A percentile compares a stretch with the other conserved stretches of the same genome.
These are phyloP conservation scores for Platysteira castanea DNA, from an alignment of 2,113 vertebrate genomes.

Conservation along the genomic window DNA sequence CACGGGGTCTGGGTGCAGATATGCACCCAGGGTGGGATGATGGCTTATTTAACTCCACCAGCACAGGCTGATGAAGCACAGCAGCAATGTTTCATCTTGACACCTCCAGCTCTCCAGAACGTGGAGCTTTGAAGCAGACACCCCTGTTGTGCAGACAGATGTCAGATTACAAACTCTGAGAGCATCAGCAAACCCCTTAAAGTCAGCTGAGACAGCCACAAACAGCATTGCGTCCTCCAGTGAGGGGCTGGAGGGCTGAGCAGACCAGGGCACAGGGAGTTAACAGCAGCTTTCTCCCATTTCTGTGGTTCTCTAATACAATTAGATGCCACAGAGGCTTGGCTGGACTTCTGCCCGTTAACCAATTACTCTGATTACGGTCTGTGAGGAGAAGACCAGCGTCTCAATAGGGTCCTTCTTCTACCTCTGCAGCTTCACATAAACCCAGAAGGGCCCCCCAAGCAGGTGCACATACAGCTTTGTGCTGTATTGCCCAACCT, in stretches of 20 bases:
- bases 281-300: neutral
- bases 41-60: neutral
- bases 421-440: neutral
- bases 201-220: neutral
- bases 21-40: neutral
- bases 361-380: neutral
- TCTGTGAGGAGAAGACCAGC: neutral
- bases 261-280: neutral
- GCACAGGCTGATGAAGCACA: neutral
- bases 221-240: neutral
- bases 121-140: neutral
- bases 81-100: neutral
- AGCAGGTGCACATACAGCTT: neutral
- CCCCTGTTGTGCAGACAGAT: neutral
- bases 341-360: neutral
- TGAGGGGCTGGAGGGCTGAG: neutral
- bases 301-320: slow-evolving; percentile 24
- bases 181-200: neutral
- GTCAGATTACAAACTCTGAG: neutral
- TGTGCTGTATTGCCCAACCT: fast-evolving
- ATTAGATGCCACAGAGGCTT: slow-evolving; percentile 15
- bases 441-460: neutral
- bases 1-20: neutral
- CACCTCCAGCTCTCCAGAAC: neutral
- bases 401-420: neutral